Conservation (phyloP, 2,113 vertebrate species). For the Lota lota region DNA sequence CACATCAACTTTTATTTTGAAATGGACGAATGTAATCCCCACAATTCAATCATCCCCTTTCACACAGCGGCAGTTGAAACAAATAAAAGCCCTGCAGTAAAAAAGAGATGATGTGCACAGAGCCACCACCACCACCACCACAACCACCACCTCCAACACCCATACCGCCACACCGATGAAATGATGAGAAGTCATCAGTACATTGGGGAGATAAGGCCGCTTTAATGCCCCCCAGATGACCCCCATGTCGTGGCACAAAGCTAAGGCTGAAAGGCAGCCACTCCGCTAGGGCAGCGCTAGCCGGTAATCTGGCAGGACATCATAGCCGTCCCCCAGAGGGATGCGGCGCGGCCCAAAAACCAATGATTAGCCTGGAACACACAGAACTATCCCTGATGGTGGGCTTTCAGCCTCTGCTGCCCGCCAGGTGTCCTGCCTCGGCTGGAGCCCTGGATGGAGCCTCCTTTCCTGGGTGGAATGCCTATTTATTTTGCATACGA, state of each 20-base stretch:
- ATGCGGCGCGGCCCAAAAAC: constrained; percentile 44
- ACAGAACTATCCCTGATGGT: constrained; percentile 27
- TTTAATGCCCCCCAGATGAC: constrained; percentile 57
- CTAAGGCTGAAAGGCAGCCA: constrained; percentile 46
- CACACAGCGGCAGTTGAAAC: neutral
- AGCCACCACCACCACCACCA: too few species aligned
- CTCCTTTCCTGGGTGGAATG: constrained; percentile 37
- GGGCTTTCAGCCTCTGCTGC: too few species aligned
- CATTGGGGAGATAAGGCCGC: constrained; percentile 40
- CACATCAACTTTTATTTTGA: too few species aligned
- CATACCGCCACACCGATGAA: constrained; percentile 19
- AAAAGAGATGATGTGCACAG: neutral
- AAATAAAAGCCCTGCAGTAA: neutral
- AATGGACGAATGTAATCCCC: too few species aligned
- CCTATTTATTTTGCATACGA: constrained; percentile 10
- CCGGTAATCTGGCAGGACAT: constrained; percentile 61
- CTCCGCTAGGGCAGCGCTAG: constrained; percentile 39
- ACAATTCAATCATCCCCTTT: neutral
- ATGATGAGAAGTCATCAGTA: constrained; percentile 39
- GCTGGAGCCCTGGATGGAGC: constrained; percentile 13
- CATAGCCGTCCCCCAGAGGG: constrained; percentile 41
- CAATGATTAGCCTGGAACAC: constrained; percentile 49
- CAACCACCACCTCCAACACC: neutral
- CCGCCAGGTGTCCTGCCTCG: too few species aligned
- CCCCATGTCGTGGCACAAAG: constrained; percentile 51